Evolutionary conservation across 2,888 invertebrate genomes (phyloP), one percentile per base, ranked within the genome.

Genomic region (Drosophila heteroneura): DNA sequence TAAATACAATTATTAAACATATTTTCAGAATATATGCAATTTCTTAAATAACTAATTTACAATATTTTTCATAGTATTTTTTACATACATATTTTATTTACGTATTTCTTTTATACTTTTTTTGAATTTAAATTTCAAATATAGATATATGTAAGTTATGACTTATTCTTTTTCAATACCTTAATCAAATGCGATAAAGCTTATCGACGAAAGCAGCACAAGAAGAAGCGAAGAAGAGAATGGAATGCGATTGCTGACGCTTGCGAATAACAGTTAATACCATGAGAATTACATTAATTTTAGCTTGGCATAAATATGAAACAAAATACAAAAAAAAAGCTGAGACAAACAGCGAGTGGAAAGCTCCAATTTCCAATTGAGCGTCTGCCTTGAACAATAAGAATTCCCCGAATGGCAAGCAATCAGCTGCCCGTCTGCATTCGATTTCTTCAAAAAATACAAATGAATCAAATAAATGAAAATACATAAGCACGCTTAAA

Each of bases 181-280:
- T 47, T 47, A 16, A 14, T 16, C 14, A 22, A 44, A 22, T 16
- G 47, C 47, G 22, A 22, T 52, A 39, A n/a, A 49, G 52, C 28
- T 22, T 54, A 59, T 58, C 44, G 63, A 49, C 59, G 54, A 54
- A 60, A 72, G 39, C 41, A 51, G 64, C 54, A 49, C 54, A 33
- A 22, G n/a, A 32, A 56, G 41, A 60, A 54, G 52, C 44, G 59
- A 26, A 37, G 22, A 39, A 32, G 19, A 54, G 28, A 59, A 60
- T 70, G 66, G 70, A 66, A 80, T 72, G 77, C 52, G 64, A 81
- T 56, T 63, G 68, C 72, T 79, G 54, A 72, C 68, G 72, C 59
- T 81, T 68, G 76, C 67, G 56, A 68, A 68, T 72, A 56, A 39
- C 49, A 61, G 76, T 72, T 76, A 71, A 65, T 65, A 57, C 56